These are phyloP conservation scores for Cervus canadensis DNA, from an alignment of 2,113 vertebrate genomes.

Conservation along the genomic window DNA sequence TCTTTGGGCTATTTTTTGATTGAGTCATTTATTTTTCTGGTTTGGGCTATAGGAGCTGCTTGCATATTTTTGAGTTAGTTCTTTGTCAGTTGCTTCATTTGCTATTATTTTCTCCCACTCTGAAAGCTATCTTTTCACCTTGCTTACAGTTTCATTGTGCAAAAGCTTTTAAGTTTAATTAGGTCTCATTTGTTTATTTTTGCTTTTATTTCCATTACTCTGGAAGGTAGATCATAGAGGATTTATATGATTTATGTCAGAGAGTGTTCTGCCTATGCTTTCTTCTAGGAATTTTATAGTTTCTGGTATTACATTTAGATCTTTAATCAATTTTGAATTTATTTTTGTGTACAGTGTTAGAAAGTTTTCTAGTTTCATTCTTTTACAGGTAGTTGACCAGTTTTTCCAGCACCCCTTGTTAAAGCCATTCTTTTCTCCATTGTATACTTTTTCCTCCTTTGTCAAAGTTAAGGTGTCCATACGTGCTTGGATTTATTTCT, in stretches of 20 bases:
- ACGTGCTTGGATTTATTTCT: rapidly evolving
- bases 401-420: neutral
- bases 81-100: neutral
- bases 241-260: neutral
- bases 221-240: neutral
- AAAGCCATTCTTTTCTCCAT: neutral
- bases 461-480: neutral
- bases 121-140: neutral
- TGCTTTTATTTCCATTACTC: neutral
- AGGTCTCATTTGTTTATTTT: neutral
- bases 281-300: neutral
- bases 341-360: neutral
- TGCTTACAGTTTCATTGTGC: neutral
- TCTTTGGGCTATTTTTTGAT: neutral
- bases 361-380: neutral
- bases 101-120: neutral
- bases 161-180: neutral
- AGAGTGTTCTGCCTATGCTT: neutral
- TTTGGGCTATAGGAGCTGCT: neutral
- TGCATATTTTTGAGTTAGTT: neutral
- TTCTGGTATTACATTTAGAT: neutral
- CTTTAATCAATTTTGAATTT: neutral
- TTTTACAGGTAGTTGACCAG: neutral
- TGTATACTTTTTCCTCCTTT: neutral
- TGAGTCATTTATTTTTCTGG: neutral